phyloP scores from a whole-genome alignment of 2,797 vertebrate species.

The Tragopan temminckii region DNA sequence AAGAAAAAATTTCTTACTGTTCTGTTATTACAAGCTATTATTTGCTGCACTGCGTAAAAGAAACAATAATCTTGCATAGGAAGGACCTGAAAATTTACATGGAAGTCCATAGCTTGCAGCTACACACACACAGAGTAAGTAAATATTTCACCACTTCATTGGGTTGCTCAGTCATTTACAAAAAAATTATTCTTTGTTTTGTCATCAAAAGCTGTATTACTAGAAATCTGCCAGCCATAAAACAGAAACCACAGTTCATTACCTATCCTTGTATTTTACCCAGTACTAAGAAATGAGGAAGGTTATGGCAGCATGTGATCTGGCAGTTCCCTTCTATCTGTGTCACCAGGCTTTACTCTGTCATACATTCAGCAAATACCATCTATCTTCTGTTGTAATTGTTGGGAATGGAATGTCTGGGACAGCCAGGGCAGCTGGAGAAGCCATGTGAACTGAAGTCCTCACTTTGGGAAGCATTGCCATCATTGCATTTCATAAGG shows the following conservation, averaged over 20 bases:
- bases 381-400: not conserved
- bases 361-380: not conserved
- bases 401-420: not conserved
- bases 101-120: not conserved
- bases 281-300: not conserved
- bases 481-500: not conserved
- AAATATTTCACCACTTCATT: not conserved
- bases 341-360: not conserved
- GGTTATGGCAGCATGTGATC: not conserved
- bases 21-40: not conserved
- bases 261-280: not conserved
- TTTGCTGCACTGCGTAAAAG: not conserved
- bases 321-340: not conserved
- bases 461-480: accelerated
- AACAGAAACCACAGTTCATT: not conserved
- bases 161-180: not conserved
- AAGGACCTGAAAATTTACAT: not conserved
- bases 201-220: not conserved
- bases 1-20: not conserved
- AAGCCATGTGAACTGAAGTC: accelerated
- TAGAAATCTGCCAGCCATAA: not conserved
- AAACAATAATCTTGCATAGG: not conserved
- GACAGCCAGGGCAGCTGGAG: not conserved
- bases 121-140: too few species aligned
- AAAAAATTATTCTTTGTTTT: not conserved